Evolutionary conservation across 1,140 invertebrate genomes (phyloP).

Genomic region (Drosophila ambigua): DNA sequence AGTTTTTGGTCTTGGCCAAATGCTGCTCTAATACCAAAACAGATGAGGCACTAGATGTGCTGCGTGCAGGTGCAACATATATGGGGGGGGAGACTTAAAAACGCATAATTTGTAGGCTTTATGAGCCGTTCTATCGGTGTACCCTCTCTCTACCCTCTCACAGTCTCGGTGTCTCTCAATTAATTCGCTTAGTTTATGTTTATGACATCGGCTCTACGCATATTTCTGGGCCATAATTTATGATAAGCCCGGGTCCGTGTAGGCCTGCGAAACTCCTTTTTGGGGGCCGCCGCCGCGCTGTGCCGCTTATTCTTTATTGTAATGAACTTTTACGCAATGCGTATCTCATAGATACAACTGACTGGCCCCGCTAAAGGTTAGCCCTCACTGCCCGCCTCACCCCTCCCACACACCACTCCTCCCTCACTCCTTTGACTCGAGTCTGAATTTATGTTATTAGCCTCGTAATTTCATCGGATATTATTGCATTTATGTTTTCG

Average conservation of each 20-base stretch:
- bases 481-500: conserved; percentile 75
- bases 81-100: conserved; percentile 54
- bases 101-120: conserved; percentile 76
- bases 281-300: conserved; percentile 17
- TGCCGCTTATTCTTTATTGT: conserved; percentile 53
- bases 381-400: too few relatives aligned
- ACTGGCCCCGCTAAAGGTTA: conserved; percentile 34
- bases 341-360: conserved; percentile 69
- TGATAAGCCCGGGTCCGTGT: conserved; percentile 49
- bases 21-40: conserved; percentile 58
- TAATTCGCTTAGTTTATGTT: conserved; percentile 81
- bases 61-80: conserved; percentile 65
- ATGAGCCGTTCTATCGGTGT: conserved; percentile 55
- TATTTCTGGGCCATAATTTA: conserved; percentile 71
- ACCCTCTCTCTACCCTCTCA: neutral
- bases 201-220: conserved; percentile 61
- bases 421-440: too few relatives aligned
- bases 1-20: conserved; percentile 55
- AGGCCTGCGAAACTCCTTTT: conserved; percentile 35
- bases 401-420: too few relatives aligned
- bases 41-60: conserved; percentile 1
- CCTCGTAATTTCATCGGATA: conserved; percentile 73
- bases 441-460: conserved; percentile 76
- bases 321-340: conserved; percentile 77
- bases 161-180: conserved; percentile 59